Evolutionary conservation across 2,888 invertebrate species (phyloP).

Genomic region (Amiota communis): DNA sequence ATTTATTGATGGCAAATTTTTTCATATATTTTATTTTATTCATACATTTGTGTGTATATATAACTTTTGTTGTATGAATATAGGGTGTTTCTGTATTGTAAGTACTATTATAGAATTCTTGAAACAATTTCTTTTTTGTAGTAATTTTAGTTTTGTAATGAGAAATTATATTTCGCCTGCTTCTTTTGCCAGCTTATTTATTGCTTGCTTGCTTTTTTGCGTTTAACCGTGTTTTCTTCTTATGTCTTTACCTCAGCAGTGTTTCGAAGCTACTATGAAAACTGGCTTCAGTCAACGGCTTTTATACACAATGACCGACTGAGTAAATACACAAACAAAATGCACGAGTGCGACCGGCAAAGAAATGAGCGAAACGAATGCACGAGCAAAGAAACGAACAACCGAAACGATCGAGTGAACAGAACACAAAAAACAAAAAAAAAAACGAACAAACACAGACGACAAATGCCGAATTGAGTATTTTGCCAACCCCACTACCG

Average conservation of each 20-base stretch:
- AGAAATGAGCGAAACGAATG: too few species aligned
- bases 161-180: constrained; percentile 36
- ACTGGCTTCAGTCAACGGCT: constrained; percentile 27
- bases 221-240: constrained; percentile 43
- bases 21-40: constrained; percentile 38
- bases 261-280: constrained; percentile 44
- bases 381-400: too few species aligned
- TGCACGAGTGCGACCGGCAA: too few species aligned
- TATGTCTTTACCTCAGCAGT: constrained; percentile 53
- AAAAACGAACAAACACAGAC: background rate
- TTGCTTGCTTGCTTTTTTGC: constrained; percentile 52
- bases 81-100: constrained; percentile 39
- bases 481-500: too few species aligned
- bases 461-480: background rate
- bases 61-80: constrained; percentile 52
- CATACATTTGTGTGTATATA: constrained; percentile 39
- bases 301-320: constrained; percentile 2
- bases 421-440: background rate
- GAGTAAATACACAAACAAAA: background rate
- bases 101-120: constrained; percentile 56
- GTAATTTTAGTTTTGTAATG: constrained; percentile 33
- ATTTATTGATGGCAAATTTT: constrained; percentile 62
- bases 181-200: constrained; percentile 44
- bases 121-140: constrained; percentile 50
- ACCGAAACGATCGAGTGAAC: too few species aligned